Conservation (phyloP, 2,888 invertebrate genomes). For the Dorcus hopei region DNA sequence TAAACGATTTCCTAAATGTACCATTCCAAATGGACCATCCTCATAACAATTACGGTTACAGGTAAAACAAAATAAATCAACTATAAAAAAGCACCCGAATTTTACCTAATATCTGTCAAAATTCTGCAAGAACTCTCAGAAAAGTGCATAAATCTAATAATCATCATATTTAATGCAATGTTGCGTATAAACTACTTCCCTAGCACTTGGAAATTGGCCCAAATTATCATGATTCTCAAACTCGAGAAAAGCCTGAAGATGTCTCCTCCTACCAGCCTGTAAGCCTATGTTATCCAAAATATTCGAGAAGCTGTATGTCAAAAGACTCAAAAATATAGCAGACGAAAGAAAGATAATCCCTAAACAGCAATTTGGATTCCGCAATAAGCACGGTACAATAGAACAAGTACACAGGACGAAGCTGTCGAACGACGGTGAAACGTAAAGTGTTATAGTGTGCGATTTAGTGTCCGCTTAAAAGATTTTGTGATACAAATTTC, state of each 20-base stretch:
- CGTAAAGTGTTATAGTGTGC: no score
- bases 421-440: no score
- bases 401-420: no score
- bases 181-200: not conserved
- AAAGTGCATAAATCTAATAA: not conserved
- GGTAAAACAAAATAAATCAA: no score
- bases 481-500: no score
- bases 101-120: not conserved
- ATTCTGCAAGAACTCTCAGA: not conserved
- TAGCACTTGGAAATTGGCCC: not conserved
- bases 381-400: no score
- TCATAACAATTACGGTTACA: not conserved
- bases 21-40: not conserved
- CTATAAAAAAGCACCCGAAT: not conserved
- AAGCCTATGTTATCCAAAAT: slow-evolving; percentile 24
- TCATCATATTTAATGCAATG: not conserved
- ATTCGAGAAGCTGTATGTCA: slow-evolving; percentile 21
- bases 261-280: slow-evolving; percentile 23
- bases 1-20: not conserved
- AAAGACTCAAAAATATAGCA: not conserved
- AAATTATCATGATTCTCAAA: slow-evolving; percentile 28
- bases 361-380: no score
- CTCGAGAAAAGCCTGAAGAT: slow-evolving; percentile 21
- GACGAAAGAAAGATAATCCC: no score
- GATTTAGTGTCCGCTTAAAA: no score